Percentiles rank a stretch among this genome's conserved stretches.
phyloP scores from a whole-genome alignment of 2,797 vertebrate species.

The Muscicapa comitata region DNA sequence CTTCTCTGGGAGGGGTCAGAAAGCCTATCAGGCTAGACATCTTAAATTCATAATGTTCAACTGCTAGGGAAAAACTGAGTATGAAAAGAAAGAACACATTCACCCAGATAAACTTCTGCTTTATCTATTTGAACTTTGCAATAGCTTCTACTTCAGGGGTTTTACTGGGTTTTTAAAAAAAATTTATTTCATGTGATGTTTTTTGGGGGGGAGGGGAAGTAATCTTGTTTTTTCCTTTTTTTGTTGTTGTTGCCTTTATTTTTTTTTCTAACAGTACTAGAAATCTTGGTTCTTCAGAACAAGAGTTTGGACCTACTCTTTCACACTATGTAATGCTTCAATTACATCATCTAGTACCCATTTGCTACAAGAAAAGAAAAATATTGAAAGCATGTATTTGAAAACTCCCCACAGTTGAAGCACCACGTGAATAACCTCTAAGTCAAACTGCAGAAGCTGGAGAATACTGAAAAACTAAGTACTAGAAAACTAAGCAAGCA shows the following conservation, averaged over 20 bases:
- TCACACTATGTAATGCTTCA: not conserved
- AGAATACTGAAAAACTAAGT: not conserved
- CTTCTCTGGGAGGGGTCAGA: not conserved
- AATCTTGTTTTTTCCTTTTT: accelerated
- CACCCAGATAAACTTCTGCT: not conserved
- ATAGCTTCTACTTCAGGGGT: not conserved
- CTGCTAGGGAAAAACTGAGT: not conserved
- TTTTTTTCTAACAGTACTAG: not conserved
- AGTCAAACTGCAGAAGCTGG: not conserved
- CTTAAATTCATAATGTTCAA: not conserved
- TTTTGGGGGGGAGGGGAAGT: accelerated
- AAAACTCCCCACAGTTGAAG: not conserved
- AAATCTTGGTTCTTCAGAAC: not conserved
- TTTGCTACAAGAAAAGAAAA: not conserved
- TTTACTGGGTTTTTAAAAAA: accelerated
- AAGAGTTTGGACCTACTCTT: not conserved
- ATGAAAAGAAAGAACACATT: not conserved
- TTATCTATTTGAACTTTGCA: not conserved
- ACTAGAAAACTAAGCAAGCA: not conserved
- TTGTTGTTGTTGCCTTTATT: no score
- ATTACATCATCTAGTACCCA: not conserved
- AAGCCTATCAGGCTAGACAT: not conserved
- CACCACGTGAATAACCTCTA: not conserved
- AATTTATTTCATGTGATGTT: accelerated
- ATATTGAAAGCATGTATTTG: not conserved